Conservation (phyloP, 2,113 vertebrate species). For the Tragelaphus scriptus region DNA sequence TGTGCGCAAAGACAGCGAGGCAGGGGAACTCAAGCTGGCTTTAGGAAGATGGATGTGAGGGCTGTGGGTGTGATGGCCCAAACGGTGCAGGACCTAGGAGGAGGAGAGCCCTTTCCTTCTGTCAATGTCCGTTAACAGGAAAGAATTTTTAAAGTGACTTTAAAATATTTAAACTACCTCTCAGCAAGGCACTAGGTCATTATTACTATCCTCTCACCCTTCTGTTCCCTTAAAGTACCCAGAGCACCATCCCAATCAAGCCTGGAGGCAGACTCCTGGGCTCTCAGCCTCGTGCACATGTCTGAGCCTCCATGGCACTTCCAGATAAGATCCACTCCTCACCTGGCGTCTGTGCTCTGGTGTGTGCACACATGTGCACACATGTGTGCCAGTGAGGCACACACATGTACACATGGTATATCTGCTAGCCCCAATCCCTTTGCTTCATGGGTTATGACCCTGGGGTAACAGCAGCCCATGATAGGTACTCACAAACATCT, state of each 20-base stretch:
- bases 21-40: not conserved
- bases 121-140: not conserved
- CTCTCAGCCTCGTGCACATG: not conserved
- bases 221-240: not conserved
- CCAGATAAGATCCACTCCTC: not conserved
- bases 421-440: not conserved
- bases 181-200: not conserved
- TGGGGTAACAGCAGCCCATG: not conserved
- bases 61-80: not conserved
- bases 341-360: not conserved
- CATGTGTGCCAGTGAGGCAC: not conserved
- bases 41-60: not conserved
- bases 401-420: not conserved
- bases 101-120: not conserved
- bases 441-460: not conserved
- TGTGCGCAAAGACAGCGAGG: not conserved
- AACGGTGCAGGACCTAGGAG: not conserved
- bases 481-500: not conserved
- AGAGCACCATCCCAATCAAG: not conserved
- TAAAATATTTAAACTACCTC: not conserved
- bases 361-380: too few relatives aligned
- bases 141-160: not conserved
- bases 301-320: rapidly evolving
- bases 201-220: not conserved
- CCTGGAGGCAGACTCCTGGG: not conserved